Conservation (phyloP, 2,797 vertebrate genomes). For the Natrix natrix region DNA sequence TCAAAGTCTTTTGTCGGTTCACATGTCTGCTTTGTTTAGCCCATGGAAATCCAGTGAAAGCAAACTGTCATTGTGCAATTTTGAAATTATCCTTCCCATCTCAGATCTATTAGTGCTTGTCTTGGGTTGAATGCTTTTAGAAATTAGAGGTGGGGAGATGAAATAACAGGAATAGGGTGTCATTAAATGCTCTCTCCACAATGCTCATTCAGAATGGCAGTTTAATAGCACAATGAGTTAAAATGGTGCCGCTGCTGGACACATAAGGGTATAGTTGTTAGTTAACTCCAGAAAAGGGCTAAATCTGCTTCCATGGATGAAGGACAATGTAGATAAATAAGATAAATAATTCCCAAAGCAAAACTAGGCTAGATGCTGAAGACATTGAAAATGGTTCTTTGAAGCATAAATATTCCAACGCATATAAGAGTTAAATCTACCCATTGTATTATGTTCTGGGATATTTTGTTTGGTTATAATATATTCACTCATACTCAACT, state of each 20-base stretch:
- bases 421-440: background rate
- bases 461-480: background rate
- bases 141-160: constrained; percentile 3
- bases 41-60: constrained; percentile 16
- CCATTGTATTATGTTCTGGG: background rate
- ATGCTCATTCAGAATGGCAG: constrained; percentile 2
- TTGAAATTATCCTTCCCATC: background rate
- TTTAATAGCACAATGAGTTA: constrained; percentile 34
- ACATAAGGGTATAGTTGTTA: background rate
- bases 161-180: background rate
- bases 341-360: background rate
- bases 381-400: background rate
- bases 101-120: constrained; percentile 12
- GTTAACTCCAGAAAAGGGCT: background rate
- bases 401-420: background rate
- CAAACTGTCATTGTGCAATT: constrained; percentile 1
- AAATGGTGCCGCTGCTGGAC: constrained; percentile 5
- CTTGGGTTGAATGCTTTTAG: constrained; percentile 8
- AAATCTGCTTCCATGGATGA: background rate
- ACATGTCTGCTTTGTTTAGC: constrained; percentile 9
- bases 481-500: background rate
- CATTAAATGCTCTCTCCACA: background rate
- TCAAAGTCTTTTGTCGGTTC: constrained; percentile 18
- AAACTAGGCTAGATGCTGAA: no score
- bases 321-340: background rate